Percentiles rank a stretch among this genome's conserved stretches.
Evolutionary conservation across 2,888 invertebrate genomes (phyloP).

Genomic region (Odontomyia ornata): DNA sequence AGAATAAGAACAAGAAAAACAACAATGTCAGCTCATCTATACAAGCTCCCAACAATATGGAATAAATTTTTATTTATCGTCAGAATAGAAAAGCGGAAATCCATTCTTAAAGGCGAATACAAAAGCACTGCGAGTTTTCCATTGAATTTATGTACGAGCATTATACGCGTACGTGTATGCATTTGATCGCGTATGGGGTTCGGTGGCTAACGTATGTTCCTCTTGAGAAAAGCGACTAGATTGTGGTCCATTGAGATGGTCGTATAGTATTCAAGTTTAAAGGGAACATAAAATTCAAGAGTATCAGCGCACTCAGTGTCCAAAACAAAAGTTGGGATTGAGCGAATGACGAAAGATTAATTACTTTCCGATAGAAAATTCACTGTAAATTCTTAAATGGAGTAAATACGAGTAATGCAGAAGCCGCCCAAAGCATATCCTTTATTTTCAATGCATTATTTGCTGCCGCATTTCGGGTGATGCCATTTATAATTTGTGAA

Average conservation of each 20-base stretch:
- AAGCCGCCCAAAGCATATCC: too few species aligned
- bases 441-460: too few species aligned
- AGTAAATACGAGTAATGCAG: too few species aligned
- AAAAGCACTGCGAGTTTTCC: background rate
- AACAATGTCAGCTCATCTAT: background rate
- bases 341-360: background rate
- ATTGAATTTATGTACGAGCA: background rate
- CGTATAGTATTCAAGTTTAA: background rate
- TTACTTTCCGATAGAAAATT: background rate
- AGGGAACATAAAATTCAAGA: background rate
- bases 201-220: background rate
- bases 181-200: background rate
- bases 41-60: background rate
- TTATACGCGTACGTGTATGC: background rate
- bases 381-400: too few species aligned
- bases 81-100: constrained; percentile 13
- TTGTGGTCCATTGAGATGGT: background rate
- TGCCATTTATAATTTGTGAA: too few species aligned
- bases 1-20: background rate
- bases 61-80: background rate
- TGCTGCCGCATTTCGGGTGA: too few species aligned
- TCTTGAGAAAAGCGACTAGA: background rate
- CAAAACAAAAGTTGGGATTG: background rate
- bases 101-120: background rate
- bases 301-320: background rate